These are phyloP conservation scores for Macaca nemestrina DNA, from an alignment of 2,113 vertebrate species.

Conservation along the genomic window DNA sequence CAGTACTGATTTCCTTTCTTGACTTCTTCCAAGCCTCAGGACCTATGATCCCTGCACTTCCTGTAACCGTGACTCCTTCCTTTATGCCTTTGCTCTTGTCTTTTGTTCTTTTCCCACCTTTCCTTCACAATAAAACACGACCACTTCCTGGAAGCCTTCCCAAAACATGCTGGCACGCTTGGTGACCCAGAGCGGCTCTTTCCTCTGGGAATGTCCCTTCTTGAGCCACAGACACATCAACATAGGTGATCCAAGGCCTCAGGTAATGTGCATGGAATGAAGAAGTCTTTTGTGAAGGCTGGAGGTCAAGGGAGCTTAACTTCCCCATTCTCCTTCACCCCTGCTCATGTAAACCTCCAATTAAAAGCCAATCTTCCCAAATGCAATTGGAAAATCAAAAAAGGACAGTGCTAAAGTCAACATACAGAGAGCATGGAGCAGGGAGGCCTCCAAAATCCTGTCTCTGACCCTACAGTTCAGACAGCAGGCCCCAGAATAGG, in stretches of 20 bases:
- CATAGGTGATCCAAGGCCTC: background rate
- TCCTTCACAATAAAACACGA: background rate
- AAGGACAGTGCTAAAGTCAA: background rate
- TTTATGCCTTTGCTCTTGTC: background rate
- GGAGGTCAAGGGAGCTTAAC: background rate
- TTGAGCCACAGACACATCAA: background rate
- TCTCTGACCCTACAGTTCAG: background rate
- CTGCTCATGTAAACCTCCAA: background rate
- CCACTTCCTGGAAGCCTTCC: background rate
- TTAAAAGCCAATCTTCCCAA: background rate
- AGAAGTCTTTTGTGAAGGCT: background rate
- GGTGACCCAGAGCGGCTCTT: background rate
- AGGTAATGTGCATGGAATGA: background rate
- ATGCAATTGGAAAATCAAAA: background rate
- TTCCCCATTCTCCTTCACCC: background rate
- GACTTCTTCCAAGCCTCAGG: background rate
- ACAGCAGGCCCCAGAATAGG: background rate
- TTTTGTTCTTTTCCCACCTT: background rate
- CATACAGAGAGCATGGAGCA: background rate
- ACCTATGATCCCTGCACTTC: accelerated
- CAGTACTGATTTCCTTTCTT: background rate
- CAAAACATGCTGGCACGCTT: background rate
- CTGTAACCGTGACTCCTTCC: background rate
- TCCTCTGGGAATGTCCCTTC: background rate
- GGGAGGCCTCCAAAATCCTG: background rate